These are phyloP conservation scores for Aphrophora alni DNA, from an alignment of 2,888 invertebrate genomes.

Conservation along the genomic window DNA sequence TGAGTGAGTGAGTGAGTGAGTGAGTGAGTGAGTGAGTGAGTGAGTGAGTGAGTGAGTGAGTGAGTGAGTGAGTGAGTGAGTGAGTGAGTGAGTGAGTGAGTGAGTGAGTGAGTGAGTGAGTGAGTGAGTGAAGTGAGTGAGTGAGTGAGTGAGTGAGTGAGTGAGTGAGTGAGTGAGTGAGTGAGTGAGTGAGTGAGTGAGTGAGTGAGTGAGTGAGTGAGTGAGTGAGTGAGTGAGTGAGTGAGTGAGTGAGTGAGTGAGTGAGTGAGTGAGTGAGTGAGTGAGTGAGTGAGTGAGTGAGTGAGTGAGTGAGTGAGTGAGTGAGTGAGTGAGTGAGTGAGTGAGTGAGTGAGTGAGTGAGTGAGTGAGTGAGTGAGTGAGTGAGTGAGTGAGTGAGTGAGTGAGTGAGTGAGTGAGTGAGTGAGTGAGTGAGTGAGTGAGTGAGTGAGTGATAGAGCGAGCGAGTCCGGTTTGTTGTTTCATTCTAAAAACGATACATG, in stretches of 20 bases:
- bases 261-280: constrained; percentile 19
- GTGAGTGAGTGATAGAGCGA: constrained; percentile 21
- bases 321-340: constrained; percentile 31
- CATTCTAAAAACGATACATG: no score
- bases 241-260: constrained; percentile 26
- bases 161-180: constrained; percentile 17
- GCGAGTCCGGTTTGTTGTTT: no score
- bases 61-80: not conserved
- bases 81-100: not conserved
- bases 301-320: constrained; percentile 20
- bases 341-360: not conserved
- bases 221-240: constrained; percentile 25
- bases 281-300: constrained; percentile 21
- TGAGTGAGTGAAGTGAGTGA: constrained; percentile 10
- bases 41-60: not conserved
- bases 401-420: constrained; percentile 26
- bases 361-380: not conserved
- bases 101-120: constrained; percentile 9
- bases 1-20: not conserved
- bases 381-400: not conserved
- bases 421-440: constrained; percentile 16
- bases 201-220: constrained; percentile 17
- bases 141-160: constrained; percentile 20
- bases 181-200: constrained; percentile 27
- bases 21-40: not conserved